Conservation (phyloP, 2,113 vertebrate genomes). For the Eonycteris spelaea region DNA sequence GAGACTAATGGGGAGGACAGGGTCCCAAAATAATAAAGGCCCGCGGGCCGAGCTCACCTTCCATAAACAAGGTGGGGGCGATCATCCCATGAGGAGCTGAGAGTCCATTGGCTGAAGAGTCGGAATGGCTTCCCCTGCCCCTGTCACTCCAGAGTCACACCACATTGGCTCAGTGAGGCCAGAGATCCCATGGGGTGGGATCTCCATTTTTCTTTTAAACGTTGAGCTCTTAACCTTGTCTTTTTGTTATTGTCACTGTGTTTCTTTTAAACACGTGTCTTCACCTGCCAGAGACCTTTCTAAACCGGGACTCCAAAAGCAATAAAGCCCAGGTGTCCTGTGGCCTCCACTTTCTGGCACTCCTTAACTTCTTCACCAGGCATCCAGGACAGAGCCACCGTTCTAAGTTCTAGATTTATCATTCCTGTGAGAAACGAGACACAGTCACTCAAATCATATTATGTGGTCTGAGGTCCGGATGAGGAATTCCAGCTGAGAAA, state of each 20-base stretch:
- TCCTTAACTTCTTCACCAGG: background rate
- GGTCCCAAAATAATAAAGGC: background rate
- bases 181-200: background rate
- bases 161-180: background rate
- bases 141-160: background rate
- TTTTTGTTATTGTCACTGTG: background rate
- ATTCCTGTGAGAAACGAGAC: background rate
- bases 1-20: background rate
- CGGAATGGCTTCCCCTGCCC: background rate
- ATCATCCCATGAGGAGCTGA: background rate
- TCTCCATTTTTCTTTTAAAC: background rate
- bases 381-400: rapidly evolving
- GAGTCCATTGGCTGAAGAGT: background rate
- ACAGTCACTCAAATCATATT: background rate
- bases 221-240: background rate
- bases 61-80: background rate
- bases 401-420: background rate
- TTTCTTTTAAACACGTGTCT: background rate
- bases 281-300: background rate
- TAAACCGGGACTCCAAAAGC: background rate
- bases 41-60: background rate
- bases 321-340: background rate
- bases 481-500: background rate
- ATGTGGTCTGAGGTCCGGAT: background rate
- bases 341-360: background rate